Evolutionary conservation across 2,797 vertebrate species (phyloP), one percentile per base, ranked within the genome.

Genomic region (Chelonia mydas): DNA sequence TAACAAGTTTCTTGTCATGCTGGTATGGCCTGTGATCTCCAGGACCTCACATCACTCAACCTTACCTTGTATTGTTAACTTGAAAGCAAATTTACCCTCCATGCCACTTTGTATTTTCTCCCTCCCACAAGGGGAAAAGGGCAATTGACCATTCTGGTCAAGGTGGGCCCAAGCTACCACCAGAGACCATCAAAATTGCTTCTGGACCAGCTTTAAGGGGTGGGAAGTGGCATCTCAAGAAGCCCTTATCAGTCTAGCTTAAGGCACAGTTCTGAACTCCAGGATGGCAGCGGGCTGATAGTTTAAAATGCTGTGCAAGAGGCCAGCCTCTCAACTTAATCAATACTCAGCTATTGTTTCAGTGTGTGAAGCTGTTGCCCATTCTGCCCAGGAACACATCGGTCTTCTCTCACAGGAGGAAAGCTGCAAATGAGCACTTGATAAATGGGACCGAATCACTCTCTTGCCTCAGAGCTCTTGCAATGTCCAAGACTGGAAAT

Each of bases 81-180:
- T 77, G 2, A 81, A 84, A 82, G 57, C 80, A n/a, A 61, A 33
- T 0, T 0, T 19, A n/a, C 55, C 4, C 47, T 79, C 53, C n/a
- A 78, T 16, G 41, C 9, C 12, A 15, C 51, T 51, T 74, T 21
- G 27, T 0, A 9, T 17, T 87, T 9, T 76, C 57, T 85, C 50
- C 68, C 37, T 61, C 5, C 81, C 10, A 74, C 33, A 37, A 0
- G 77, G 27, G 55, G 10, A 74, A 31, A 83, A 28, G 55, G 5
- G 80, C 19, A 72, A 81, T 77, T 47, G 49, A 7, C 19, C 3
- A 72, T 57, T 74, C 68, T 74, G 79, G 79, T 84, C 19, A 27
- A 27, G 10, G 16, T 1, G 10, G 4, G 37, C 79, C 83, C 79
- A 1, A 53, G 0, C 2, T 49, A 27, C 0, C 53, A 50, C 45